Base-by-base conservation (phyloP, 2,888 invertebrate genomes). In the Nomada hirtipes region DNA sequence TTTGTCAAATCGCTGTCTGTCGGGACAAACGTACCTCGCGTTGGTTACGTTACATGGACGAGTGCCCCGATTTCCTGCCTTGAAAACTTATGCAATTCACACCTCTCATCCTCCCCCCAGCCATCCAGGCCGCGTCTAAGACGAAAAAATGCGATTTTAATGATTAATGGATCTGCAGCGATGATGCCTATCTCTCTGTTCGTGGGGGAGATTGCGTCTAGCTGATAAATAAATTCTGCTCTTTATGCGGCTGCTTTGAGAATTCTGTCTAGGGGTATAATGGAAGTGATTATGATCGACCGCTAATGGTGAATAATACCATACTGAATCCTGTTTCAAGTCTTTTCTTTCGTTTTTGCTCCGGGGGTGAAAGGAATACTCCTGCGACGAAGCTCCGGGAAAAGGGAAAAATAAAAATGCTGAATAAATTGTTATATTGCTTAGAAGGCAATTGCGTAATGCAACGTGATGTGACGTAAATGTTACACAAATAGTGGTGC, bases 171-270 rank as follows among this genome's bases (percentile, higher is more conserved):
- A 61, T 44, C 15, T 2, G 53, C 68, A 80, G 64, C 65, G 80
- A 81, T 81, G 80, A 88, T 84, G 75, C 68, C 79, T 71, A 71
- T 81, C 79, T 64, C 23, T 18, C 42, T 29, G 0, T 18, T n/a
- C 29, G 53, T 15, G 47, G 42, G 61, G 44, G 53, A 72, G 72
- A 77, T 60, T 52, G 59, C 67, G 61, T 50, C 53, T 57, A 67
- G 61, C 55, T 64, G 86, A 87, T 77, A 87, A 83, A 87, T 87
- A 85, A 84, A 87, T 87, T 80, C 71, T 60, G 77, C 64, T 68
- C 57, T 76, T 85, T 85, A 76, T 82, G 76, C 76, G 72, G 61
- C 79, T 67, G 64, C 69, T 64, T 76, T 79, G 57, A 63, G 63
- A 74, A 83, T 83, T 79, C 47, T 47, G 36, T 36, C 36, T 36